These are phyloP conservation scores for Sycophaga agraensis DNA, from an alignment of 1,140 invertebrate species.

Conservation along the genomic window DNA sequence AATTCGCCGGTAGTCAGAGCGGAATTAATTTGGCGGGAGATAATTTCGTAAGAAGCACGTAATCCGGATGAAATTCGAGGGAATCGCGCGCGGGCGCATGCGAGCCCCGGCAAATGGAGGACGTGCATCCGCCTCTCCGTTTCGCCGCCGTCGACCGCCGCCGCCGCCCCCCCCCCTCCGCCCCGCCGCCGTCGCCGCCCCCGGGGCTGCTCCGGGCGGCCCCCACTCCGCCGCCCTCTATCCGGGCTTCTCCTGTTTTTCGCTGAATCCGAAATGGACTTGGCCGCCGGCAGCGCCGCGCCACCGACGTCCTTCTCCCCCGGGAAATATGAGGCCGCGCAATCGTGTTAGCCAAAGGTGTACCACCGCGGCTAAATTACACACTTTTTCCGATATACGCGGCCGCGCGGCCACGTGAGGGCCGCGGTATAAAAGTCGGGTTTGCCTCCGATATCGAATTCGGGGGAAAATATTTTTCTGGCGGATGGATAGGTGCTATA, in stretches of 20 bases:
- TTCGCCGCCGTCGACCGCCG: conserved; percentile 17
- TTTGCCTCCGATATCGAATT: conserved; percentile 19
- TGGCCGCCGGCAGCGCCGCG: not conserved
- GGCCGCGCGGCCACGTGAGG: not conserved
- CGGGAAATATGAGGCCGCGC: conserved; percentile 45
- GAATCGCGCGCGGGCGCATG: conserved; percentile 9
- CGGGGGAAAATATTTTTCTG: conserved; percentile 11
- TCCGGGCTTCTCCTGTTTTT: conserved; percentile 1
- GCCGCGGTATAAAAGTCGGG: conserved; percentile 7
- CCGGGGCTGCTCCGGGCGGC: conserved; percentile 3
- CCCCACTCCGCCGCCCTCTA: not conserved
- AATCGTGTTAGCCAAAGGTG: conserved; percentile 24
- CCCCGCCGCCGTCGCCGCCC: not conserved
- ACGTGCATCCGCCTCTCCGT: conserved; percentile 33
- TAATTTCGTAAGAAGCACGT: conserved; percentile 26
- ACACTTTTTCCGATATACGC: not conserved
- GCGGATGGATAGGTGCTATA: too few relatives aligned
- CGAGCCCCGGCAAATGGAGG: conserved; percentile 28
- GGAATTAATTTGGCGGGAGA: conserved; percentile 20
- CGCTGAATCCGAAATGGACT: conserved; percentile 42
- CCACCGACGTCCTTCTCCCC: conserved; percentile 29
- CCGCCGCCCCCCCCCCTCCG: not conserved
- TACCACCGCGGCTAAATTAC: conserved; percentile 17
- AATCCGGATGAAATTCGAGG: conserved; percentile 20
- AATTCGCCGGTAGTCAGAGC: not conserved